These are phyloP conservation scores for Sclerurus mexicanus DNA, from an alignment of 2,113 vertebrate species.

Conservation along the genomic window DNA sequence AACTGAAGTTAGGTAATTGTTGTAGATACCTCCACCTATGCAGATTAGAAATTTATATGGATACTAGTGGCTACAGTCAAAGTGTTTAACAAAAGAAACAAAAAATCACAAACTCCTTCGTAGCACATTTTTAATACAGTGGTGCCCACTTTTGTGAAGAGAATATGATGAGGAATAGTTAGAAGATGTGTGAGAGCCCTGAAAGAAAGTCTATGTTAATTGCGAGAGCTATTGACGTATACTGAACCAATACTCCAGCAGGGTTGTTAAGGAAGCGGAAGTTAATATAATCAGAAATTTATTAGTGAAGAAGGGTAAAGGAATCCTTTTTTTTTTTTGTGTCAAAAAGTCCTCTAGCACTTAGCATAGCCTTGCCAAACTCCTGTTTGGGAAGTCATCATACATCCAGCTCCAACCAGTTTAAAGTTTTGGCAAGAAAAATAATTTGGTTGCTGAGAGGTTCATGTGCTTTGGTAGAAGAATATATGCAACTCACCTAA, in stretches of 20 bases:
- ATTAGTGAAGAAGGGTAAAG: not conserved
- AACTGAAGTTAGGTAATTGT: not conserved
- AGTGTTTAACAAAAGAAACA: not conserved
- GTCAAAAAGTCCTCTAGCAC: not conserved
- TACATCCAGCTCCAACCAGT: fast-evolving
- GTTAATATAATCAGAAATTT: not conserved
- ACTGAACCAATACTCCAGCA: not conserved
- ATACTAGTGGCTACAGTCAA: not conserved
- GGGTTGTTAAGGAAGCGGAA: not conserved
- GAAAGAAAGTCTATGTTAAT: not conserved
- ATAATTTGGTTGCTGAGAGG: not conserved
- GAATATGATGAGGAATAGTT: not conserved
- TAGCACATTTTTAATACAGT: not conserved
- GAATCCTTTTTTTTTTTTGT: not conserved
- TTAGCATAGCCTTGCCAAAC: not conserved
- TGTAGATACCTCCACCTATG: fast-evolving
- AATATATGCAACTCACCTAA: not conserved
- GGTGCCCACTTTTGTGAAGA: not conserved
- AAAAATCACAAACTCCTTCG: not conserved
- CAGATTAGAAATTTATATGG: not conserved
- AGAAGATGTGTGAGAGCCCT: not conserved
- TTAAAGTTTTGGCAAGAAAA: not conserved
- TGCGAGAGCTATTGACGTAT: not conserved
- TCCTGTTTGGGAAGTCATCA: not conserved
- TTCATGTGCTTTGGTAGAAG: not conserved